A percentile compares a stretch with the other conserved stretches of the same genome.
These are phyloP conservation scores for Vicugna pacos DNA, from an alignment of 2,113 vertebrate genomes.

Conservation along the genomic window DNA sequence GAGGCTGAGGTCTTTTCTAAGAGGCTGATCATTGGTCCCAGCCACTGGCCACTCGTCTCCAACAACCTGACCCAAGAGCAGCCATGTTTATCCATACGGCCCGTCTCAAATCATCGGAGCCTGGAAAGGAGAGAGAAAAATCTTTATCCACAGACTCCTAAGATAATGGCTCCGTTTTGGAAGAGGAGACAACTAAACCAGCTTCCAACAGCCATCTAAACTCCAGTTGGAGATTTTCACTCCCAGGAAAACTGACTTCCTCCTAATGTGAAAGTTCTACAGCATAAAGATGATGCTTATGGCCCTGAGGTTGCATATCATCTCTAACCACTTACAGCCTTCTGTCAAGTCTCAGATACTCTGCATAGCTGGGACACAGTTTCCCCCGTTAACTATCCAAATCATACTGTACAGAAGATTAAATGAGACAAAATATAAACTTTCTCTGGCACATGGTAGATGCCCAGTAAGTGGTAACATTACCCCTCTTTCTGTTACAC, in stretches of 20 bases:
- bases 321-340: neutral
- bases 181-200: neutral
- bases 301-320: neutral
- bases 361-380: neutral
- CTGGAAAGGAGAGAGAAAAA: neutral
- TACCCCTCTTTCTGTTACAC: neutral
- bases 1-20: neutral
- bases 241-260: neutral
- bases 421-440: neutral
- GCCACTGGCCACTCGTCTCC: neutral
- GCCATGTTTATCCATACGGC: neutral
- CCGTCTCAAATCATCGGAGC: neutral
- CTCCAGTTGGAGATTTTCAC: neutral
- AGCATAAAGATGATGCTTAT: neutral
- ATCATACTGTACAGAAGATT: neutral
- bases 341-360: neutral
- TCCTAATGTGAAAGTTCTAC: neutral
- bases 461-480: conserved; percentile 21
- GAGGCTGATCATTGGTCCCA: neutral
- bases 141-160: neutral
- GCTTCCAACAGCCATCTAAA: neutral
- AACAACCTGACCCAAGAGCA: neutral
- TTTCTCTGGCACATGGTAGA: neutral
- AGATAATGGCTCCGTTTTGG: neutral
- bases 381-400: neutral